phyloP scores from a whole-genome alignment of 2,113 vertebrate genomes.

The Felis chaus region DNA sequence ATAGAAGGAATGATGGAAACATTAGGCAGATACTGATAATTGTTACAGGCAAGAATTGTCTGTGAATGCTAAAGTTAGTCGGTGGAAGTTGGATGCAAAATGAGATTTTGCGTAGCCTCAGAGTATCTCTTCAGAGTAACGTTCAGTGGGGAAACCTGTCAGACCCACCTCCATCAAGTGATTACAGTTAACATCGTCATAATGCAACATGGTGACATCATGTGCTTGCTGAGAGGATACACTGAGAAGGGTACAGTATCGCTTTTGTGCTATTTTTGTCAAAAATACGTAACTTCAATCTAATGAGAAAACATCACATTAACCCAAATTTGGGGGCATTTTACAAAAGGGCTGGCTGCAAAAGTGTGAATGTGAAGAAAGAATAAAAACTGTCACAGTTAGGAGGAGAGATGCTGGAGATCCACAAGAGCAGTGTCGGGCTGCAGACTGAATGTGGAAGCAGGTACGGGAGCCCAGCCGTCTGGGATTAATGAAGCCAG shows the following conservation, averaged over 20 bases:
- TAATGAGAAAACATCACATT: neutral
- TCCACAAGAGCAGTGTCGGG: neutral
- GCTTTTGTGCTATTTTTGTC: neutral
- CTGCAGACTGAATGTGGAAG: neutral
- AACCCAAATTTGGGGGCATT: neutral
- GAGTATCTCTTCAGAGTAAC: neutral
- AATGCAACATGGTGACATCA: neutral
- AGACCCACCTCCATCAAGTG: neutral
- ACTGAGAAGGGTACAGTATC: neutral
- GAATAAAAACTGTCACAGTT: neutral
- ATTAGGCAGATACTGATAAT: neutral
- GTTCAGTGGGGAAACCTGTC: neutral
- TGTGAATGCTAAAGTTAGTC: neutral
- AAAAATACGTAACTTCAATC: neutral
- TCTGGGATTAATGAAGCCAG: neutral
- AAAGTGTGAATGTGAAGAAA: neutral
- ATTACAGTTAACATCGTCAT: neutral
- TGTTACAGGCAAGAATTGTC: neutral
- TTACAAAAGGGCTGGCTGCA: neutral
- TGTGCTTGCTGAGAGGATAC: neutral
- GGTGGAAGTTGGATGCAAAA: neutral
- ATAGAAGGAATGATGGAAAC: neutral
- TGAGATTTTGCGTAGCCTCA: neutral
- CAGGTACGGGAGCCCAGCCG: neutral
- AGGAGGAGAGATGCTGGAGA: neutral